Evolutionary conservation across 2,797 vertebrate genomes (phyloP).

Genomic region (Neopelma chrysocephalum): DNA sequence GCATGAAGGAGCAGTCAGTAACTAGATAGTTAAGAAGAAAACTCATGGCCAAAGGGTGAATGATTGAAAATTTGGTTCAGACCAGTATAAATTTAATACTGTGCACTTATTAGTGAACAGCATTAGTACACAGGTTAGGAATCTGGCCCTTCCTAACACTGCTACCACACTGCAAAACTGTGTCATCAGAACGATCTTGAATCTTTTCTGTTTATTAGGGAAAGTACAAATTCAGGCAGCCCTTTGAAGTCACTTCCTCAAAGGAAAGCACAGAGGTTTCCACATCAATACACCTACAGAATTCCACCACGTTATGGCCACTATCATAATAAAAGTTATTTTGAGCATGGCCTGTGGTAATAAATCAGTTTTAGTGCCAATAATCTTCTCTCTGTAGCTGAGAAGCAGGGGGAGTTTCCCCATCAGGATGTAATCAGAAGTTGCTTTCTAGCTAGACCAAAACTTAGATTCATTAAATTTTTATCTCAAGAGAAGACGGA

Average conservation of each 20-base stretch:
- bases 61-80: not conserved
- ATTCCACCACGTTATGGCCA: not conserved
- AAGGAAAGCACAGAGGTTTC: not conserved
- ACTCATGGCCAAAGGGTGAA: not conserved
- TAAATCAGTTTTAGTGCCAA: not conserved
- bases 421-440: not conserved
- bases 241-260: not conserved
- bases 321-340: not conserved
- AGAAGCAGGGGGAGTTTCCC: not conserved
- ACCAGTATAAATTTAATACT: not conserved
- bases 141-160: not conserved
- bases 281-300: not conserved
- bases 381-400: not conserved
- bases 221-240: not conserved
- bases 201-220: not conserved
- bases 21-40: not conserved
- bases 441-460: not conserved
- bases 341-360: not conserved
- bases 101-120: not conserved
- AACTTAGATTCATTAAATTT: not conserved
- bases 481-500: not conserved
- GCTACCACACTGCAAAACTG: not conserved
- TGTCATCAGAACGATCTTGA: not conserved
- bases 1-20: fast-evolving
- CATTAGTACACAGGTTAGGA: not conserved